phyloP scores from a whole-genome alignment of 2,888 invertebrate species.

The Tholera decimalis region DNA sequence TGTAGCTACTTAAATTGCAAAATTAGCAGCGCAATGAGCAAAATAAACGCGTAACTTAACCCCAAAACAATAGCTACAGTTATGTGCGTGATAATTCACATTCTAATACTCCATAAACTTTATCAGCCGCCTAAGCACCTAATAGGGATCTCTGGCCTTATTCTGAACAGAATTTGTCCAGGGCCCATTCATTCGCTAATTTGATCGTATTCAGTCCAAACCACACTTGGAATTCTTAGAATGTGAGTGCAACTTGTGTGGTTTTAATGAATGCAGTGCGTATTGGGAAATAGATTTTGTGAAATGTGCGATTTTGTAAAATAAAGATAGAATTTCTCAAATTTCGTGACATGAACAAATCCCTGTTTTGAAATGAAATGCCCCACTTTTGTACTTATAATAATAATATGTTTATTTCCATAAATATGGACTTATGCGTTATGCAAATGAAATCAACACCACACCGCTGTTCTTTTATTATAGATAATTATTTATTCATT shows the following conservation, averaged over 20 bases:
- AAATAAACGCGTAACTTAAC: slow-evolving; percentile 32
- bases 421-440: too few relatives aligned
- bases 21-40: slow-evolving; percentile 44
- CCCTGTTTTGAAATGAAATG: neutral
- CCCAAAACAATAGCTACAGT: slow-evolving; percentile 42
- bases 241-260: slow-evolving; percentile 47
- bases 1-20: slow-evolving; percentile 1
- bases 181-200: slow-evolving; percentile 55
- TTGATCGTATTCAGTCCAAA: slow-evolving; percentile 49
- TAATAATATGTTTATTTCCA: too few relatives aligned
- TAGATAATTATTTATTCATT: too few relatives aligned
- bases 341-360: neutral
- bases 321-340: neutral
- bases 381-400: neutral
- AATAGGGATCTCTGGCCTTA: slow-evolving; percentile 53
- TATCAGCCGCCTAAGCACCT: slow-evolving; percentile 49
- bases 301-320: neutral
- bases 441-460: too few relatives aligned
- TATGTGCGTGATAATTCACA: slow-evolving; percentile 53
- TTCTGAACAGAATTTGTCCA: slow-evolving; percentile 60
- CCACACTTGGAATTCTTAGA: slow-evolving; percentile 49
- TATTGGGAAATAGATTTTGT: slow-evolving; percentile 33
- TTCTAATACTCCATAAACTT: slow-evolving; percentile 43
- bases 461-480: neutral
- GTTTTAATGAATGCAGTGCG: slow-evolving; percentile 35